phyloP scores from a whole-genome alignment of 2,888 invertebrate species.

The Hypselothyrea guttata region DNA sequence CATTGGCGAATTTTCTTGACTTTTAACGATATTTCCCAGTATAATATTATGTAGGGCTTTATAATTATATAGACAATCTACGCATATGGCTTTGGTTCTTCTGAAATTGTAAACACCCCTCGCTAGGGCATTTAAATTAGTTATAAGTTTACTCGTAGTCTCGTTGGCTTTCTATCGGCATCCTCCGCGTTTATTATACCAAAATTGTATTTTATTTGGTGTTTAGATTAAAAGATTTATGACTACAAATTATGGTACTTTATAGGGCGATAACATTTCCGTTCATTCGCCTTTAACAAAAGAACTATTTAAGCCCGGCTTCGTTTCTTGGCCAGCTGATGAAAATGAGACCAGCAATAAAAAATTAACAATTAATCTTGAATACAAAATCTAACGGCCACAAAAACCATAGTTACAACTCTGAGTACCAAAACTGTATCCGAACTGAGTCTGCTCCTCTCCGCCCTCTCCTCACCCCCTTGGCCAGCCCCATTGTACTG shows the following conservation, averaged over 20 bases:
- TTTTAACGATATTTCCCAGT: too few relatives aligned
- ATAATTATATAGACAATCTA: too few relatives aligned
- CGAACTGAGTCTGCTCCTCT: background rate
- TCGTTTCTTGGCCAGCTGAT: constrained; percentile 51
- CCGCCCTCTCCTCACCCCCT: too few relatives aligned
- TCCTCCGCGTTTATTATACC: constrained; percentile 39
- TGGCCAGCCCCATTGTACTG: background rate
- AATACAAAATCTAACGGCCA: constrained; percentile 68
- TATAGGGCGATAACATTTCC: constrained; percentile 75
- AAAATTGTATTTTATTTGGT: constrained; percentile 71
- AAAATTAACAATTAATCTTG: constrained; percentile 72
- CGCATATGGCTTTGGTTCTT: too few relatives aligned
- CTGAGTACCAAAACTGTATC: background rate
- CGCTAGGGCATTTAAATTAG: too few relatives aligned
- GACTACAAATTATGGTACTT: constrained; percentile 77
- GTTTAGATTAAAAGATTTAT: constrained; percentile 75
- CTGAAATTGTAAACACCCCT: too few relatives aligned
- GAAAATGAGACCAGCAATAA: constrained; percentile 66
- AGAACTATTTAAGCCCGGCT: constrained; percentile 64
- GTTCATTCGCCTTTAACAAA: constrained; percentile 44
- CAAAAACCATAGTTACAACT: background rate
- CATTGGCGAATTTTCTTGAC: too few relatives aligned
- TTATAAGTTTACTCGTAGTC: too few relatives aligned
- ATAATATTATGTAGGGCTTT: too few relatives aligned
- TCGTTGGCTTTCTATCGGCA: too few relatives aligned